phyloP scores from a whole-genome alignment of 2,797 vertebrate species.

The Scolopax bukidnonensis region DNA sequence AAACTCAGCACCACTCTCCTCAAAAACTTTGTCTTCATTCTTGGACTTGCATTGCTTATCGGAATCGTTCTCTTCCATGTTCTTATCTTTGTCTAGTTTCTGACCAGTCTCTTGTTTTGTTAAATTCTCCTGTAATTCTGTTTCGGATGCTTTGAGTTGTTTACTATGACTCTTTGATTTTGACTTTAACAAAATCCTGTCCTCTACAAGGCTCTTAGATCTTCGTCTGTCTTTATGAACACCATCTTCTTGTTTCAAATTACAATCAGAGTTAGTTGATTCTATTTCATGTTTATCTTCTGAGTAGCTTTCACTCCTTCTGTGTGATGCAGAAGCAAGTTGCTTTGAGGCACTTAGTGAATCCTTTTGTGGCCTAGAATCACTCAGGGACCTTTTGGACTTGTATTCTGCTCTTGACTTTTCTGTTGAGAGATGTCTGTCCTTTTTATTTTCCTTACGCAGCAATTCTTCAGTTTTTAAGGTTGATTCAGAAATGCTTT shows the following conservation, averaged over 20 bases:
- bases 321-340: constrained; percentile 64
- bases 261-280: constrained; percentile 74
- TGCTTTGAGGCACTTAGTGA: constrained; percentile 78
- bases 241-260: constrained; percentile 85
- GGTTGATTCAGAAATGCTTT: constrained; percentile 74
- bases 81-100: constrained; percentile 82
- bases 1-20: constrained; percentile 60
- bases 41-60: constrained; percentile 85
- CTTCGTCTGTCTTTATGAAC: constrained; percentile 84
- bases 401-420: constrained; percentile 81
- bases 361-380: constrained; percentile 82
- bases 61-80: constrained; percentile 70
- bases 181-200: constrained; percentile 80
- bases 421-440: constrained; percentile 77
- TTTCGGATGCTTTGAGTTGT: constrained; percentile 77
- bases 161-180: constrained; percentile 84
- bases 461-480: constrained; percentile 80
- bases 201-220: constrained; percentile 85
- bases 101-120: constrained; percentile 60
- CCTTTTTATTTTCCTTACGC: constrained; percentile 83
- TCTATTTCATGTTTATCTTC: constrained; percentile 90
- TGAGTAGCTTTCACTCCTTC: constrained; percentile 79
- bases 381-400: constrained; percentile 81
- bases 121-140: constrained; percentile 75
- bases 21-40: constrained; percentile 79